Evolutionary conservation across 2,113 vertebrate species (phyloP).

Genomic region (Patagioenas fasciata): DNA sequence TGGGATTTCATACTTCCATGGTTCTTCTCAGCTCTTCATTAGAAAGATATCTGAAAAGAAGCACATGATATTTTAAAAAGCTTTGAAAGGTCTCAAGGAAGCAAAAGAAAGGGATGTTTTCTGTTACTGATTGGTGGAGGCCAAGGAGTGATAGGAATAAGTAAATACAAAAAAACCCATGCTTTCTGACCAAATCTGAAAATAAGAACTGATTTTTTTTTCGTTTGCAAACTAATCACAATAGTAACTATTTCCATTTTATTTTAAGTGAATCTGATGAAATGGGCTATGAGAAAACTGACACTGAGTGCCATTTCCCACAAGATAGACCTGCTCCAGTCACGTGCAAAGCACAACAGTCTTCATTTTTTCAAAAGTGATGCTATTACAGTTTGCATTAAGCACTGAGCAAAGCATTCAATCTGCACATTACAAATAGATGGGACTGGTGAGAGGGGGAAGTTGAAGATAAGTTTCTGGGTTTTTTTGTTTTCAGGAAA

Average conservation of each 20-base stretch:
- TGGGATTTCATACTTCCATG: neutral
- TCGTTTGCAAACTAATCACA: neutral
- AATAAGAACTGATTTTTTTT: neutral
- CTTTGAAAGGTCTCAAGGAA: neutral
- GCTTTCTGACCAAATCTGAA: neutral
- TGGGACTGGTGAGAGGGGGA: neutral
- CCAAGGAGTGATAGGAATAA: neutral
- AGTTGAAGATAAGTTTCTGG: neutral
- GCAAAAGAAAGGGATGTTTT: neutral
- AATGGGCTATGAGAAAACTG: neutral
- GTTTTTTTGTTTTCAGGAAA: neutral
- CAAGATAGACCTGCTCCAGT: neutral
- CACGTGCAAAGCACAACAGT: neutral
- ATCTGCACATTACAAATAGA: neutral
- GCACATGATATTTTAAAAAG: neutral
- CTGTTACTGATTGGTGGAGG: neutral
- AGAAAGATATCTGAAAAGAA: neutral
- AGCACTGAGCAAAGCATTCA: neutral
- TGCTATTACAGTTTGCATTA: neutral
- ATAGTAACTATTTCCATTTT: neutral
- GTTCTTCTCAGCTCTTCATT: neutral
- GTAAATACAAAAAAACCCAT: neutral
- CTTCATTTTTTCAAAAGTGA: neutral
- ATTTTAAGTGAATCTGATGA: neutral
- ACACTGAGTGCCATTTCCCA: neutral